Evolutionary conservation across 2,888 invertebrate species (phyloP).

Genomic region (Tenthredo mesomela): DNA sequence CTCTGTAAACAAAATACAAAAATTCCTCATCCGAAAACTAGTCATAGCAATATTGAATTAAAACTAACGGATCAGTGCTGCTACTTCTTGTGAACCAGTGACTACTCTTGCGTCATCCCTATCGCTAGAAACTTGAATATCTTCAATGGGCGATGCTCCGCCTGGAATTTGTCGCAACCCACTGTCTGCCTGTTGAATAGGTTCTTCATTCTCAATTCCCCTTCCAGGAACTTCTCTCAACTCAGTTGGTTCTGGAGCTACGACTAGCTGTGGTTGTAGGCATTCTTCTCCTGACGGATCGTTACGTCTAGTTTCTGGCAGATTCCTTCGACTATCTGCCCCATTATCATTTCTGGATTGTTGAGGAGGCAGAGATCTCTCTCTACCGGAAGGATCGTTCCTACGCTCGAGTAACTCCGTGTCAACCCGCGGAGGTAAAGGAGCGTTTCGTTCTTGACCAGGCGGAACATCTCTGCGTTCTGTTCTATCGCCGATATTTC

Average conservation of each 20-base stretch:
- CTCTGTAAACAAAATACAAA: background rate
- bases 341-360: conserved; percentile 74
- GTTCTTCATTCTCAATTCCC: conserved; percentile 69
- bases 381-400: conserved; percentile 75
- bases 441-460: conserved; percentile 67
- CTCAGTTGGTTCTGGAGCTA: conserved; percentile 67
- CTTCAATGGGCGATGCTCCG: conserved; percentile 72
- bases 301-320: conserved; percentile 59
- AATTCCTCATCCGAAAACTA: background rate
- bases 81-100: conserved; percentile 73
- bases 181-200: conserved; percentile 65
- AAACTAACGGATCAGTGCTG: conserved; percentile 65
- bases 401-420: conserved; percentile 70
- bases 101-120: conserved; percentile 70
- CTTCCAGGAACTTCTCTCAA: conserved; percentile 72
- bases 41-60: conserved; percentile 4
- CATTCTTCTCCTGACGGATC: conserved; percentile 74
- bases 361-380: conserved; percentile 71
- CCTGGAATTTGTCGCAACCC: conserved; percentile 72
- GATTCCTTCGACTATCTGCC: conserved; percentile 63
- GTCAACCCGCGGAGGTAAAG: conserved; percentile 63
- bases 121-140: conserved; percentile 66
- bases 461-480: conserved; percentile 70
- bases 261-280: conserved; percentile 61
- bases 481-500: conserved; percentile 66